Percentiles rank a stretch among this genome's conserved stretches.
Evolutionary conservation across 2,113 vertebrate species (phyloP).

Genomic region (Ceyx margarethae): DNA sequence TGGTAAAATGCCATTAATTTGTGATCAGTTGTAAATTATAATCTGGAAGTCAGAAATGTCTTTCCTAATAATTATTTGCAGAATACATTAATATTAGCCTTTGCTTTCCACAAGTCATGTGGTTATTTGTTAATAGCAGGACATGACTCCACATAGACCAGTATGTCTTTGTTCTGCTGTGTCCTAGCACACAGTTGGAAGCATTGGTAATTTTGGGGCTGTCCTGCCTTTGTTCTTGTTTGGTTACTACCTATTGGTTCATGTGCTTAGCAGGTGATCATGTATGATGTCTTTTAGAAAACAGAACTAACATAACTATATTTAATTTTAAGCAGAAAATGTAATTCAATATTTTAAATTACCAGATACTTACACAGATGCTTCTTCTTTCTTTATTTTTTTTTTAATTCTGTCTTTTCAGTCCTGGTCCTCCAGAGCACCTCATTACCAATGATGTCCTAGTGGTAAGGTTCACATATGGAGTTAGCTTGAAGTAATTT

Average conservation of each 20-base stretch:
- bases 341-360: not conserved
- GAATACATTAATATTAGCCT: not conserved
- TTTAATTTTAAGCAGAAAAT: not conserved
- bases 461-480: conserved; percentile 73
- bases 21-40: not conserved
- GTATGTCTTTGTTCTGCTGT: not conserved
- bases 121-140: not conserved
- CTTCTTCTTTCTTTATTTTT: not conserved
- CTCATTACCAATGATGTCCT: conserved; percentile 80
- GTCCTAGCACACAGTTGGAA: not conserved
- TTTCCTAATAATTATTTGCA: conserved; percentile 8
- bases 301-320: not conserved
- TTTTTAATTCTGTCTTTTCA: conserved; percentile 59
- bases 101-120: not conserved
- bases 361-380: not conserved
- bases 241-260: not conserved
- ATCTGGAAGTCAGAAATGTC: not conserved
- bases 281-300: not conserved
- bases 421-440: conserved; percentile 59
- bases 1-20: not conserved
- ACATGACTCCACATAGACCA: not conserved
- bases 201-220: not conserved
- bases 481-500: not conserved
- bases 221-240: not conserved
- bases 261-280: not conserved